These are phyloP conservation scores for Accipiter cooperii DNA, from an alignment of 2,113 vertebrate genomes.

Conservation along the genomic window DNA sequence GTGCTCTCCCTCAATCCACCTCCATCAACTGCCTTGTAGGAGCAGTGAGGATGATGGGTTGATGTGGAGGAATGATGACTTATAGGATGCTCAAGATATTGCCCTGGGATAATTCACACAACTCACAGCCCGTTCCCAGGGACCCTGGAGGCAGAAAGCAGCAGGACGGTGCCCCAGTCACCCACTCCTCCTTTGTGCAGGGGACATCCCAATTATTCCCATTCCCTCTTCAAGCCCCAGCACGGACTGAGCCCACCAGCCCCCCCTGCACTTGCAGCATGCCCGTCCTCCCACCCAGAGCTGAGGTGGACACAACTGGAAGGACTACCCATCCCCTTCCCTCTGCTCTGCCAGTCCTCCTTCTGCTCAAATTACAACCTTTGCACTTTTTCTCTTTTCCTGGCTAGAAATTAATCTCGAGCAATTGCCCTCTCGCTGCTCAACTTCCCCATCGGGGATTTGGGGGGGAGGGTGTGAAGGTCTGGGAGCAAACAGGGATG, in stretches of 20 bases:
- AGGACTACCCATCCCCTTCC: not conserved
- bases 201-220: not conserved
- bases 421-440: not conserved
- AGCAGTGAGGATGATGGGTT: not conserved
- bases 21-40: not conserved
- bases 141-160: not conserved
- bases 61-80: not conserved
- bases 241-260: not conserved
- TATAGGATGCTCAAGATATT: not conserved
- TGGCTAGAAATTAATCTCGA: not conserved
- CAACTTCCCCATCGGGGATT: not conserved
- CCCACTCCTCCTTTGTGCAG: not conserved
- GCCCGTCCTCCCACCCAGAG: not conserved
- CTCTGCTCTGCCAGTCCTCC: not conserved
- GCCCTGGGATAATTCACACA: not conserved
- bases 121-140: not conserved
- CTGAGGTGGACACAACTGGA: accelerated
- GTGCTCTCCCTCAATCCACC: not conserved
- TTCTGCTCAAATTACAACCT: not conserved
- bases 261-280: not conserved
- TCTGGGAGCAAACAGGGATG: not conserved
- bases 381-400: not conserved
- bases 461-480: accelerated
- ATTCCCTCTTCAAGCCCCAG: not conserved
- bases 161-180: not conserved